Conservation (phyloP, 2,113 vertebrate genomes). For the Perca fluviatilis region DNA sequence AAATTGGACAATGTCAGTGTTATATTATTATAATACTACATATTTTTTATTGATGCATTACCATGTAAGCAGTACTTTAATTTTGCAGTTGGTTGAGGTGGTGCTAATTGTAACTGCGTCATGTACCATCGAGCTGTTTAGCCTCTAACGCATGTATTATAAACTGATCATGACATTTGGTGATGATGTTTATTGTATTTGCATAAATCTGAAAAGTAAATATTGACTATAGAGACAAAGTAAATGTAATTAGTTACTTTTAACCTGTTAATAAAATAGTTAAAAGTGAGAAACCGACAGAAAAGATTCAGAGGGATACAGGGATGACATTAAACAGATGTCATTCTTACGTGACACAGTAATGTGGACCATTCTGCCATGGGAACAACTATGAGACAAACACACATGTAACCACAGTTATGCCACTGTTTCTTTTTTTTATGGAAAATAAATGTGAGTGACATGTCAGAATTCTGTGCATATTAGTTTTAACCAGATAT, state of each 20-base stretch:
- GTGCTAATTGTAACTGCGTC: too few species aligned
- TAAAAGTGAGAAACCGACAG: neutral
- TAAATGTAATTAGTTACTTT: neutral
- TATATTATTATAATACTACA: neutral
- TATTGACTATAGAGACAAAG: too few species aligned
- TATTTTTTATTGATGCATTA: neutral
- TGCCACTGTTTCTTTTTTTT: neutral
- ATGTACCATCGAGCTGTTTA: neutral
- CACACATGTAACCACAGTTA: neutral
- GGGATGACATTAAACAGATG: neutral
- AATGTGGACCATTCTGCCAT: neutral
- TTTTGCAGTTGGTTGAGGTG: neutral
- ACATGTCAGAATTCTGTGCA: neutral
- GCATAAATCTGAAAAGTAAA: too few species aligned
- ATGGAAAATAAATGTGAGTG: neutral
- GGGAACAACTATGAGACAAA: too few species aligned
- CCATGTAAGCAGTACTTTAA: neutral
- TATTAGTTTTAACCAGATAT: neutral
- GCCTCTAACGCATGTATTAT: too few species aligned
- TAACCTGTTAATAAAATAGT: neutral
- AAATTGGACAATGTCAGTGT: too few species aligned
- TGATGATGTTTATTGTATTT: too few species aligned
- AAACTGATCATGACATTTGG: too few species aligned
- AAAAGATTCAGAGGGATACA: neutral
- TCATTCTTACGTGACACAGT: neutral